phyloP scores from a whole-genome alignment of 2,113 vertebrate genomes.

The Saguinus imperator region DNA sequence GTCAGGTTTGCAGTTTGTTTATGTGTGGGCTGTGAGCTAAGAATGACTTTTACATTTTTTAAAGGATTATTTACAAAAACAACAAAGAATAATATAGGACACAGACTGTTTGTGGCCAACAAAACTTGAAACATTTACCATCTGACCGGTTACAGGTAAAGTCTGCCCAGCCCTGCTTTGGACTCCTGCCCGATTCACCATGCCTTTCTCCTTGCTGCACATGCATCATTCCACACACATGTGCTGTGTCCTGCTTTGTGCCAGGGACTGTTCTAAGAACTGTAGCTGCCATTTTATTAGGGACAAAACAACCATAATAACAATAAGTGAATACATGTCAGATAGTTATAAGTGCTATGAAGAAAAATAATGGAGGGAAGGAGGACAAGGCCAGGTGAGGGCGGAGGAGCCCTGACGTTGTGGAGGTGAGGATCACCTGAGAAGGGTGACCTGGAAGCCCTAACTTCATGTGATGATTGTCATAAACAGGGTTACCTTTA shows the following conservation, averaged over 20 bases:
- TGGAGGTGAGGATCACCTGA: not conserved
- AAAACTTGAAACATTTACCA: not conserved
- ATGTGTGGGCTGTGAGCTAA: not conserved
- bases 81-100: not conserved
- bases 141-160: not conserved
- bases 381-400: not conserved
- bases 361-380: not conserved
- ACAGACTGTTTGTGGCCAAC: not conserved
- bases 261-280: not conserved
- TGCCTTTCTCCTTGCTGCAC: rapidly evolving
- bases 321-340: not conserved
- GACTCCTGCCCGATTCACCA: not conserved
- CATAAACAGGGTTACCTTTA: too few species aligned
- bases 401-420: not conserved
- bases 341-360: not conserved
- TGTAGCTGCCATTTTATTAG: not conserved
- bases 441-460: not conserved
- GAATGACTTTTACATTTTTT: not conserved
- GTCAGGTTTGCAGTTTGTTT: not conserved
- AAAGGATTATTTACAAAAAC: constrained; percentile 21
- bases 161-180: not conserved
- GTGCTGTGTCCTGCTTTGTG: not conserved
- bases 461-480: not conserved
- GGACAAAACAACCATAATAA: not conserved
- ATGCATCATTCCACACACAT: not conserved